Conservation (phyloP, 1,140 invertebrate species). For the Teleogryllus occipitalis region DNA sequence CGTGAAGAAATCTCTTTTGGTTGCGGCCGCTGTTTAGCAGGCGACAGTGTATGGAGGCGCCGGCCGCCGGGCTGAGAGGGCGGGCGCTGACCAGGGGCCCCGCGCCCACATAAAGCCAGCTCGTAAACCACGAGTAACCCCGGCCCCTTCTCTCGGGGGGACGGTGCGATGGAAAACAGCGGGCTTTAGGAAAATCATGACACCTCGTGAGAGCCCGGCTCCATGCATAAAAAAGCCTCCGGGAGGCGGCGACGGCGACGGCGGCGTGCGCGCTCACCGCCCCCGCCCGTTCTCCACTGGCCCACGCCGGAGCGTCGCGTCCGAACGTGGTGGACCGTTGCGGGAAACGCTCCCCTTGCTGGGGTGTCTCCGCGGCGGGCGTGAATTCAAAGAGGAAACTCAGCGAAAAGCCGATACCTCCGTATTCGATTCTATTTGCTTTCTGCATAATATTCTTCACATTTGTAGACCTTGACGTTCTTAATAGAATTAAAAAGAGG, state of each 20-base stretch:
- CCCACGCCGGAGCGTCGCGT: not conserved
- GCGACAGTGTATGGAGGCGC: not conserved
- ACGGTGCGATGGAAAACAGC: not conserved
- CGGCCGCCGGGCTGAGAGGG: no score
- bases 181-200: slow-evolving; percentile 4
- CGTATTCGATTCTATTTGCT: no score
- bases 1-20: not conserved
- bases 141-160: not conserved
- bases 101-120: not conserved
- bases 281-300: no score
- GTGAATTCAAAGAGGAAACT: no score
- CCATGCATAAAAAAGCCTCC: not conserved
- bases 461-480: no score
- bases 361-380: no score
- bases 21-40: not conserved
- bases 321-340: not conserved
- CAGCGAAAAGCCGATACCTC: no score
- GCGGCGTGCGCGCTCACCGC: no score
- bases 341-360: no score
- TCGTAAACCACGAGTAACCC: not conserved
- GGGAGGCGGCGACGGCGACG: no score
- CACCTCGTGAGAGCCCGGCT: not conserved
- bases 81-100: not conserved
- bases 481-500: no score
- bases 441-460: no score